These are phyloP conservation scores for Grus americana DNA, from an alignment of 2,113 vertebrate species.

Conservation along the genomic window DNA sequence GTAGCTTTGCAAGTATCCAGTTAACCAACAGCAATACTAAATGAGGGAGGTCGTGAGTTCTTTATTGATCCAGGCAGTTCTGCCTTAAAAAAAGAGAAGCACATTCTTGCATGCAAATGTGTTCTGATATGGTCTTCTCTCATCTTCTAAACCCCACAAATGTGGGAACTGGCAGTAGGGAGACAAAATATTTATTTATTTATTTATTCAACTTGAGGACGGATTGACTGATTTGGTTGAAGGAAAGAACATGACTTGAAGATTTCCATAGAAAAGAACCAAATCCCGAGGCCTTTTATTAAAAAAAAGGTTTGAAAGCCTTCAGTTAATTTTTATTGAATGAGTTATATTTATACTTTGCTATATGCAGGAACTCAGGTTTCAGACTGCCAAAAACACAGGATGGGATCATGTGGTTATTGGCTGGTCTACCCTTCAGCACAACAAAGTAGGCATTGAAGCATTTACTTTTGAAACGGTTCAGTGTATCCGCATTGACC, in stretches of 20 bases:
- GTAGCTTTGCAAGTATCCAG: not conserved
- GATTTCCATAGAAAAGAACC: not conserved
- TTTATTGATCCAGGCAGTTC: not conserved
- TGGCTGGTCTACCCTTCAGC: conserved; percentile 18
- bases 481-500: not conserved
- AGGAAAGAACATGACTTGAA: not conserved
- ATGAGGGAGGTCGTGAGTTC: not conserved
- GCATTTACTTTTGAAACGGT: conserved; percentile 2
- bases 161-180: not conserved
- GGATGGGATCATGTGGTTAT: conserved; percentile 48
- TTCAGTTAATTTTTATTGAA: conserved; percentile 5
- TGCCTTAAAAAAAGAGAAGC: not conserved
- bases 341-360: conserved; percentile 25
- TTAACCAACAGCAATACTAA: not conserved
- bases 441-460: conserved; percentile 57
- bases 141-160: not conserved
- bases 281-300: not conserved
- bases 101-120: not conserved
- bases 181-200: not conserved
- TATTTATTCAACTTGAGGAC: not conserved
- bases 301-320: not conserved
- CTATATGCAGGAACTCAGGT: conserved; percentile 4
- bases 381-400: conserved; percentile 42
- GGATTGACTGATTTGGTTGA: not conserved
- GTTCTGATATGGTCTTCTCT: not conserved